Base-by-base conservation (phyloP, 2,113 vertebrate genomes). In the Chamaea fasciata region DNA sequence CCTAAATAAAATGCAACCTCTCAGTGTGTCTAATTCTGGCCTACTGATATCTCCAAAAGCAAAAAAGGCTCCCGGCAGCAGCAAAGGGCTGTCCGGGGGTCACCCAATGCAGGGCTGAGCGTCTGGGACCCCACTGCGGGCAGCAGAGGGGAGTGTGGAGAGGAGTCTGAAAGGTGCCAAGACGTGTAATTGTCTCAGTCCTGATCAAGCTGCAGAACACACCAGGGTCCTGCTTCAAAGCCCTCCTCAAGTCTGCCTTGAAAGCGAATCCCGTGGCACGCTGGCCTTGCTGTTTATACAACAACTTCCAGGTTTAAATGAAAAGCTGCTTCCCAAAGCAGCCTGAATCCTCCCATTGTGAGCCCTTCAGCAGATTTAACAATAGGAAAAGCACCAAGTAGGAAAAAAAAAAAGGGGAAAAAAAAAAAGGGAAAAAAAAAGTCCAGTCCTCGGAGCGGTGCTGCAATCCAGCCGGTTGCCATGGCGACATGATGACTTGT, bases 401-500 rank as follows among this genome's bases (percentile, higher is more conserved):
- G 97, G 2, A 7, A 55, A 83, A 53, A 76, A 80, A 64, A 47
- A 33, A 26, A 15, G 0, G 2, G 13, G 5, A 3, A 2, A 2
- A 1, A 11, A 11, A 9, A 21, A 9, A 3, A 10, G 4, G 9
- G 10, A 1, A 42, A 46, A 46, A 63, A 53, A 35, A 26, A 18
- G 1, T 44, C 42, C 42, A 44, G 42, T 44, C 42, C 96, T 98
- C 65, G 3, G 92, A 97, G 98, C 98, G 97, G 98, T 98, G 98
- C 98, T 98, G 98, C 98, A 98, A 99, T 98, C 98, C 98, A 98
- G 98, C 98, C 98, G 97, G 99, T 99, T 99, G 98, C 99, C 98
- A 99, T 99, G 99, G 99, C 79, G 99, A 99, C 98, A 96, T 98
- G 98, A 99, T 97, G 98, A 98, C 99, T 99, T 99, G 99, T 99